Percentiles rank a stretch among this genome's conserved stretches.
phyloP scores from a whole-genome alignment of 2,888 invertebrate species.

The Unio pictorum region DNA sequence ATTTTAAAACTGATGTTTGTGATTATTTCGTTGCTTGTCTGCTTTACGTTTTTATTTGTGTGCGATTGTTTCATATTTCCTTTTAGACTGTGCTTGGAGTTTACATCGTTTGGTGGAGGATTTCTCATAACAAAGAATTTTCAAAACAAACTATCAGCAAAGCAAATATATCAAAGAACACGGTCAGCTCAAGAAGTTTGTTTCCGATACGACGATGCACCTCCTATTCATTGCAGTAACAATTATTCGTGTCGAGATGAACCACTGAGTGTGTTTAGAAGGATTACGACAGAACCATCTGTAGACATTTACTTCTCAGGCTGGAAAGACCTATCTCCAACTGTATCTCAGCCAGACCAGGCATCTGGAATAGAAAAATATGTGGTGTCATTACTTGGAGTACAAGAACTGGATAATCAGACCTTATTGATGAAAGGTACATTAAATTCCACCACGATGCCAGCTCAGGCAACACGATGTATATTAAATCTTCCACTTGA shows the following conservation, averaged over 20 bases:
- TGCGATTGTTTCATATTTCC: neutral
- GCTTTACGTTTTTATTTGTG: no score
- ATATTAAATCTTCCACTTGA: conserved; percentile 1
- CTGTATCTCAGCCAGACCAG: conserved; percentile 7
- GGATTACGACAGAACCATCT: conserved; percentile 15
- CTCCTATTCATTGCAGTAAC: conserved; percentile 21
- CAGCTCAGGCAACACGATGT: neutral
- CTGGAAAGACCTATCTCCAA: conserved; percentile 36
- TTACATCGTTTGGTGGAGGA: conserved; percentile 22
- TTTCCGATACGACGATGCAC: conserved; percentile 16
- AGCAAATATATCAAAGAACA: conserved; percentile 10
- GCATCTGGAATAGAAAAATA: conserved; percentile 33
- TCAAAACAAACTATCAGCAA: neutral
- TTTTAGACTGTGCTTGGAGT: conserved; percentile 26
- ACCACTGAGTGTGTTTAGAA: conserved; percentile 13
- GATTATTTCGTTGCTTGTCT: no score
- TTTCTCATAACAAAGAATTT: conserved; percentile 12
- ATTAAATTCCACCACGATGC: neutral
- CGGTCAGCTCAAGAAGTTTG: conserved; percentile 12
- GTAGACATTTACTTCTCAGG: conserved; percentile 21
- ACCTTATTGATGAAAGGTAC: neutral
- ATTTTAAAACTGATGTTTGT: no score
- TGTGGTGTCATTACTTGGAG: conserved; percentile 16
- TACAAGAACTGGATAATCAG: conserved; percentile 1
- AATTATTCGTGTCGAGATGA: conserved; percentile 12